Conservation (phyloP, 2,797 vertebrate species). For the Miichthys miiuy region DNA sequence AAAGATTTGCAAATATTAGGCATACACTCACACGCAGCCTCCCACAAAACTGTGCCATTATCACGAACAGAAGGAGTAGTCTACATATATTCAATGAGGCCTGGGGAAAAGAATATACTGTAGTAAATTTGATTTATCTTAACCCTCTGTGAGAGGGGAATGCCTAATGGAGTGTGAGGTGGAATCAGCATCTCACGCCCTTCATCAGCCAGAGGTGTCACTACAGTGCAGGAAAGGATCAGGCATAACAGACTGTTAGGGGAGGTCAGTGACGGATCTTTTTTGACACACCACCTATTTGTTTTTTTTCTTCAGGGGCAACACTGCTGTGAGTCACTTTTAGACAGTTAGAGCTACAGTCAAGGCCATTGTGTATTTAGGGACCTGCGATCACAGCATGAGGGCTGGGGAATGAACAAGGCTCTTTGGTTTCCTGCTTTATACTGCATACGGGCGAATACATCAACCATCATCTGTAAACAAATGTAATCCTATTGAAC, state of each 20-base stretch:
- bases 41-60: conserved; percentile 43
- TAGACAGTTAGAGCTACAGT: conserved; percentile 7
- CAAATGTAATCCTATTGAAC: neutral
- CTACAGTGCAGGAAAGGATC: conserved; percentile 39
- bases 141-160: conserved; percentile 24
- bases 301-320: neutral
- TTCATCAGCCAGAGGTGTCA: conserved; percentile 53
- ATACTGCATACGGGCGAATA: neutral
- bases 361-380: neutral
- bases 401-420: neutral
- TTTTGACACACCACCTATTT: conserved; percentile 37
- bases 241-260: conserved; percentile 15
- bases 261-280: conserved; percentile 39
- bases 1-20: conserved; percentile 61
- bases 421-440: neutral
- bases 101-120: conserved; percentile 27
- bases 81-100: conserved; percentile 57
- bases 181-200: conserved; percentile 34
- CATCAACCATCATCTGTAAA: neutral
- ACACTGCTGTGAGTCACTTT: conserved; percentile 32
- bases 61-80: conserved; percentile 36
- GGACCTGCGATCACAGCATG: neutral
- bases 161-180: conserved; percentile 43
- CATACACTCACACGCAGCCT: conserved; percentile 32
- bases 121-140: conserved; percentile 57